These are phyloP conservation scores for Balanococcus diminutus DNA, from an alignment of 2,888 invertebrate species.

Conservation along the genomic window DNA sequence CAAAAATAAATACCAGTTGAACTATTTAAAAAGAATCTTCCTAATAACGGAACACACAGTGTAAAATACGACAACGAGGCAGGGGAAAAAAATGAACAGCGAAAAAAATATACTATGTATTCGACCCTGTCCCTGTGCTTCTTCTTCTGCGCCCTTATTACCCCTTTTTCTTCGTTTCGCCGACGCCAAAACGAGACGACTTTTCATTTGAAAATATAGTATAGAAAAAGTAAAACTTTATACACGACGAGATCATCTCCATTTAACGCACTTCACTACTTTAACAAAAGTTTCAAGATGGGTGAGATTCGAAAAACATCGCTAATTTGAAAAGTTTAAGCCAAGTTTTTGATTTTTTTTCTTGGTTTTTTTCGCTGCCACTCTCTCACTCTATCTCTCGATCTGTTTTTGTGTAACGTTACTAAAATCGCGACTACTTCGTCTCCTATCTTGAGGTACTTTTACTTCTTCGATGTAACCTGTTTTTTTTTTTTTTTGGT, in stretches of 20 bases:
- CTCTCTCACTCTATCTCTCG: neutral
- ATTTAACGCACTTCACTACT: slow-evolving; percentile 30
- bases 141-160: too few species aligned
- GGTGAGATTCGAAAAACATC: slow-evolving; percentile 40
- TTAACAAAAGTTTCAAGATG: slow-evolving; percentile 21
- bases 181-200: slow-evolving; percentile 34
- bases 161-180: too few species aligned
- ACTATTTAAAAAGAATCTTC: slow-evolving; percentile 33
- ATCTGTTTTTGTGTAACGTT: neutral
- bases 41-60: neutral
- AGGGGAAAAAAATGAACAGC: neutral
- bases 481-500: neutral
- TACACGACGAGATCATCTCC: slow-evolving; percentile 31
- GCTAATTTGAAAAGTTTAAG: slow-evolving; percentile 37
- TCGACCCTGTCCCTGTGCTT: neutral
- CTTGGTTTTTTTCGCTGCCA: too few species aligned
- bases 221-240: slow-evolving; percentile 17
- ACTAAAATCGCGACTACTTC: neutral
- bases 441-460: neutral
- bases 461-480: neutral
- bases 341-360: neutral
- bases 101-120: neutral
- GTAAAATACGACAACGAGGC: neutral
- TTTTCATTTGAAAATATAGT: slow-evolving; percentile 30
- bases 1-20: slow-evolving; percentile 40